Evolutionary conservation across 2,113 vertebrate species (phyloP).

Genomic region (Leptodactylus fuscus): DNA sequence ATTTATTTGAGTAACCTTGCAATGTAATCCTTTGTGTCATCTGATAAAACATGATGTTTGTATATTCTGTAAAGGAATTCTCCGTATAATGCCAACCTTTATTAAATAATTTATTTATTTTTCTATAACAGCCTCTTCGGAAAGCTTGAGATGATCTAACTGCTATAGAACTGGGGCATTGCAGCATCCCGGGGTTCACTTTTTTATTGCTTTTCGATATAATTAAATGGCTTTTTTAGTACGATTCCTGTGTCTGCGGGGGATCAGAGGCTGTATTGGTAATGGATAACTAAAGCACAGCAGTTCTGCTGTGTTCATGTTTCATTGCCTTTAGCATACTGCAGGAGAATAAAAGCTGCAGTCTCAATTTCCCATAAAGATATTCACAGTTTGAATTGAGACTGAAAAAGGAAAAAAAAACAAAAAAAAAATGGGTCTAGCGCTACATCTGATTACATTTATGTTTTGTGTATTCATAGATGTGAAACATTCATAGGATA

Average conservation of each 20-base stretch:
- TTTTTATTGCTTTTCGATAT: conserved; percentile 64
- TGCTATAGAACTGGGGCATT: conserved; percentile 62
- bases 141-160: conserved; percentile 52
- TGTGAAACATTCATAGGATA: conserved; percentile 29
- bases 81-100: not conserved
- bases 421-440: conserved; percentile 55
- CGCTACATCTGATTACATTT: conserved; percentile 69
- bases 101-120: conserved; percentile 2
- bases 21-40: not conserved
- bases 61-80: not conserved
- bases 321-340: conserved; percentile 48
- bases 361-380: conserved; percentile 62
- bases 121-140: conserved; percentile 17
- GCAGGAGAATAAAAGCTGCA: conserved; percentile 59
- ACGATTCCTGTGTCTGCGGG: conserved; percentile 63
- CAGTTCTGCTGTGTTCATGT: conserved; percentile 16
- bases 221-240: conserved; percentile 66
- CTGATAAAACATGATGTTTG: not conserved
- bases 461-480: conserved; percentile 62
- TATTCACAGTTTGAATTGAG: conserved; percentile 60
- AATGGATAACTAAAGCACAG: conserved; percentile 59
- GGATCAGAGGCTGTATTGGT: conserved; percentile 50
- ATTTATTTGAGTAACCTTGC: not conserved
- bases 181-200: conserved; percentile 50
- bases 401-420: conserved; percentile 41